Percentiles rank a stretch among this genome's conserved stretches.
Evolutionary conservation across 2,797 vertebrate species (phyloP).

Genomic region (Sebastes cheni): DNA sequence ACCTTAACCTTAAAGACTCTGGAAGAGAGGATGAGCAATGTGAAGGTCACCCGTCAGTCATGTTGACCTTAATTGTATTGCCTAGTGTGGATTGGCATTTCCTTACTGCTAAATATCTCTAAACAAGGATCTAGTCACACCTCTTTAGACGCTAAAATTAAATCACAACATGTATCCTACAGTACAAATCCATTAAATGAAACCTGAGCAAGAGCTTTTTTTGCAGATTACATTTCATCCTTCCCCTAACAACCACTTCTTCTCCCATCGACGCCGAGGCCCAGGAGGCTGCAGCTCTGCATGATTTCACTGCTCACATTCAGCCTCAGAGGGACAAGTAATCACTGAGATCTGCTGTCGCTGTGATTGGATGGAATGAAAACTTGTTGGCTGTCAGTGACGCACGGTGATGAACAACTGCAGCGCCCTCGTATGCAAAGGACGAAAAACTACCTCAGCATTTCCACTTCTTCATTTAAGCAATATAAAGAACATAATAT

Average conservation of each 20-base stretch:
- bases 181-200: conserved; percentile 4
- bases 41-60: not conserved
- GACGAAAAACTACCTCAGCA: not conserved
- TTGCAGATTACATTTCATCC: conserved; percentile 3
- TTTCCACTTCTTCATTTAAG: too few relatives aligned
- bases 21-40: not conserved
- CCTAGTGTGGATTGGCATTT: not conserved
- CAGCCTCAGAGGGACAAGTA: conserved; percentile 1
- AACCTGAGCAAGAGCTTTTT: conserved; percentile 5
- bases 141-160: not conserved
- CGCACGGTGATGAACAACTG: conserved; percentile 16
- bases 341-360: conserved; percentile 32
- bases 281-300: not conserved
- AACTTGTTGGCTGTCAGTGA: conserved; percentile 8
- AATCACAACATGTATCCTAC: not conserved
- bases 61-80: not conserved
- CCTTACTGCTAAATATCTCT: not conserved
- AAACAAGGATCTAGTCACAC: not conserved
- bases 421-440: not conserved
- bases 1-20: not conserved
- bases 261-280: not conserved
- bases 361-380: conserved; percentile 23
- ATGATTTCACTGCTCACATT: conserved; percentile 30
- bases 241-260: not conserved
- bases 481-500: not conserved